phyloP scores from a whole-genome alignment of 2,888 invertebrate species.

The Leptopilina drosophilae region DNA sequence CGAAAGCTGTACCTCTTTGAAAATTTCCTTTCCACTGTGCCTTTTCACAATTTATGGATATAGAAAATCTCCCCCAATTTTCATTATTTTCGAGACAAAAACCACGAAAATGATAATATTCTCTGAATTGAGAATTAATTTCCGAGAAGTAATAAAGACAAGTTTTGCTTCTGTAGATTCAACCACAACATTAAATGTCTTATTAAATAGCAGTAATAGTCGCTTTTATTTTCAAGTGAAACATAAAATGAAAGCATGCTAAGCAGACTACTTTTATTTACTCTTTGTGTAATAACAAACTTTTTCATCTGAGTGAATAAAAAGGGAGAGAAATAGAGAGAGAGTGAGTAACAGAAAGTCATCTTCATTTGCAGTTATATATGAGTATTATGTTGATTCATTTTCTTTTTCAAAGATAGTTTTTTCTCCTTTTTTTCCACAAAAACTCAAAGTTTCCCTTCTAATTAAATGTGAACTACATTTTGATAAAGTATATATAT shows the following conservation, averaged over 20 bases:
- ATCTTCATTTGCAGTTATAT: conserved; percentile 2
- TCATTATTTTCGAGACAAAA: not conserved
- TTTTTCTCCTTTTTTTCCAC: too few species aligned
- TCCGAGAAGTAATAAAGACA: conserved; percentile 10
- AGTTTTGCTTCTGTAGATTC: not conserved
- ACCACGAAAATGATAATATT: not conserved
- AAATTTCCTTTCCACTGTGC: too few species aligned
- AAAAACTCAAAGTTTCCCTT: not conserved
- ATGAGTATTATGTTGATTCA: conserved; percentile 3
- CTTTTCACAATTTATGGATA: too few species aligned
- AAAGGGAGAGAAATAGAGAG: not conserved
- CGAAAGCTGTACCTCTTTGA: too few species aligned
- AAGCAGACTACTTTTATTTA: conserved; percentile 10
- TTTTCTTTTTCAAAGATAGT: not conserved
- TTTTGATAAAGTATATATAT: too few species aligned
- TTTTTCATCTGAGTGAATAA: conserved; percentile 4
- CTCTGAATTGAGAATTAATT: not conserved
- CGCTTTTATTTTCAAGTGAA: not conserved
- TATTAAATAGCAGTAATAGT: conserved; percentile 17
- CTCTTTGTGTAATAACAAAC: not conserved
- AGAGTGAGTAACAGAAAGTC: not conserved
- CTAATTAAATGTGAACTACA: not conserved
- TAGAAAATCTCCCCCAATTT: not conserved
- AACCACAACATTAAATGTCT: not conserved
- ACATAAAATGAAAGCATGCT: not conserved